A percentile compares a stretch with the other conserved stretches of the same genome.
Evolutionary conservation across 2,113 vertebrate genomes (phyloP).

Genomic region (Pelusios castaneus): DNA sequence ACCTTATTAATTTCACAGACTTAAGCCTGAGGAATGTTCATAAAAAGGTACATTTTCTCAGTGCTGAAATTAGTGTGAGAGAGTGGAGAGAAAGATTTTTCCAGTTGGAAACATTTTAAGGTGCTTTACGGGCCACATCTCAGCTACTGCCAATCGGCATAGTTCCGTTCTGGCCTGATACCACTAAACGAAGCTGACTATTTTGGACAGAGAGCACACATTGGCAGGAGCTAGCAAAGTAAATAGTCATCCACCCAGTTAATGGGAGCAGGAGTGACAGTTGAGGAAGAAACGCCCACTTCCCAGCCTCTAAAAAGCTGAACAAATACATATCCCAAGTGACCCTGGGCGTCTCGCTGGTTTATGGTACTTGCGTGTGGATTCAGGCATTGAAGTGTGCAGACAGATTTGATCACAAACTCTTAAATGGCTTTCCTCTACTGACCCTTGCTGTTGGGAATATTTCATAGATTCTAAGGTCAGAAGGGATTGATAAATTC

Average conservation of each 20-base stretch:
- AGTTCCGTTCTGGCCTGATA: background rate
- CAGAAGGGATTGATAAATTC: background rate
- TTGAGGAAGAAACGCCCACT: background rate
- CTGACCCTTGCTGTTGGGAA: background rate
- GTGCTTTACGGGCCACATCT: background rate
- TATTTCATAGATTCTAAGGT: background rate
- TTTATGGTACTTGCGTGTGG: background rate
- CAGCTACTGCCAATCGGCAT: background rate
- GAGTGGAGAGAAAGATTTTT: background rate
- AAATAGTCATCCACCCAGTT: background rate
- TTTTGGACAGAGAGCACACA: background rate
- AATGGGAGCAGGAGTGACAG: background rate
- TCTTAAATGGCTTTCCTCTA: background rate
- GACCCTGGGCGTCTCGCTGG: background rate
- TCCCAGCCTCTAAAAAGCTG: background rate
- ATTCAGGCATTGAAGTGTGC: background rate
- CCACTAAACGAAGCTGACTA: background rate
- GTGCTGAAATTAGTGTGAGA: rapidly evolving
- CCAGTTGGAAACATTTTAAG: background rate
- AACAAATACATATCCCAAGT: background rate
- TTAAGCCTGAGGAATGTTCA: background rate
- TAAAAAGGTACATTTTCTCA: rapidly evolving
- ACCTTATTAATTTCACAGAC: background rate
- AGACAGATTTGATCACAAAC: background rate
- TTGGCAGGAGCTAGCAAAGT: background rate